Evolutionary conservation across 1,140 invertebrate species (phyloP).

Genomic region (Anthonomus grandis): DNA sequence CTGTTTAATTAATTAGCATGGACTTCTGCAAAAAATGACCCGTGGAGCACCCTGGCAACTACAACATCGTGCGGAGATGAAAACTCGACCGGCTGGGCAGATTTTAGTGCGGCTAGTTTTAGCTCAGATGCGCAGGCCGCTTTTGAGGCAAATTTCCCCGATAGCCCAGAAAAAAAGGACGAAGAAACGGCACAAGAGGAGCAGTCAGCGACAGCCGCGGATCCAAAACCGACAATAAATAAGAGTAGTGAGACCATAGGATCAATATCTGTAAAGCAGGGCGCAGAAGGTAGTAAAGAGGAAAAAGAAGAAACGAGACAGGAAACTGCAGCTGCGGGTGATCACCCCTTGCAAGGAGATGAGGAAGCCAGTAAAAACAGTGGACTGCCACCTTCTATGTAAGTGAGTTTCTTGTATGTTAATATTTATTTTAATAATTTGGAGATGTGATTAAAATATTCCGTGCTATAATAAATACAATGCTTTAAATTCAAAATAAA

Average conservation of each 20-base stretch:
- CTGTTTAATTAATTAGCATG: no score
- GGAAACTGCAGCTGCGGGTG: slow-evolving; percentile 1
- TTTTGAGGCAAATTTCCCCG: not conserved
- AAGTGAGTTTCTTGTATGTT: no score
- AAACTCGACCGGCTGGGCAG: slow-evolving; percentile 36
- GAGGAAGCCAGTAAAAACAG: not conserved
- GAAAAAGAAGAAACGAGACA: not conserved
- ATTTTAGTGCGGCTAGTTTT: slow-evolving; percentile 41
- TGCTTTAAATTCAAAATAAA: no score
- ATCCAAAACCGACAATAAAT: not conserved
- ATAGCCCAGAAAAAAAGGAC: not conserved
- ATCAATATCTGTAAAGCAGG: not conserved
- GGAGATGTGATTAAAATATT: no score
- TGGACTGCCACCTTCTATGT: slow-evolving; percentile 1
- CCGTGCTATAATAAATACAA: no score
- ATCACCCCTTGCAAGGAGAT: not conserved
- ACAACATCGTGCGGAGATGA: slow-evolving; percentile 11
- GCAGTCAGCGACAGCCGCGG: not conserved
- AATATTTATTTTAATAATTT: no score
- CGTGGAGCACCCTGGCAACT: slow-evolving; percentile 27
- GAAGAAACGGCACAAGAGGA: not conserved
- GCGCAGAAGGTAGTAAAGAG: not conserved
- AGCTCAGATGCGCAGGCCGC: not conserved
- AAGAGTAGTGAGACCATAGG: not conserved
- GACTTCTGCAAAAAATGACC: slow-evolving; percentile 37